Conservation (phyloP, 2,113 vertebrate genomes). For the Myxocyprinus asiaticus region DNA sequence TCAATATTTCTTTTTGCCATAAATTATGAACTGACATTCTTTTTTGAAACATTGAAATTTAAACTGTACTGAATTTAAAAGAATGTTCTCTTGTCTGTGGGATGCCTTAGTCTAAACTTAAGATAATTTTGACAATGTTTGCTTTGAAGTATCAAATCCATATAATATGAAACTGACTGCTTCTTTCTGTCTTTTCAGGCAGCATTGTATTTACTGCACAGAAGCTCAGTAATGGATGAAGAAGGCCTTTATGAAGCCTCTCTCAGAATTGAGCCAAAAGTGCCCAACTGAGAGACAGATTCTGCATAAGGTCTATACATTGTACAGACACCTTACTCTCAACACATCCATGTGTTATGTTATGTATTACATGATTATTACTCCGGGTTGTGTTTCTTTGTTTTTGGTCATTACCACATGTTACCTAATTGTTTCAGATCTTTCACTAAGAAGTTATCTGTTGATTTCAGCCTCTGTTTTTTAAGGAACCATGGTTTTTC, state of each 20-base stretch:
- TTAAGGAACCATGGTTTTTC: constrained; percentile 22
- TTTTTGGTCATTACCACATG: constrained; percentile 57
- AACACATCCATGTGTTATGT: constrained; percentile 62
- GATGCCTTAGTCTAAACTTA: too few species aligned
- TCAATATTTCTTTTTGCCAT: too few species aligned
- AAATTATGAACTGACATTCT: too few species aligned
- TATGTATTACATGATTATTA: constrained; percentile 70
- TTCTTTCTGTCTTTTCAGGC: constrained; percentile 70
- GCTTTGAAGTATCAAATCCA: too few species aligned
- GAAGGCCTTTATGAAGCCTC: constrained; percentile 94
- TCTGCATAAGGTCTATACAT: constrained; percentile 55
- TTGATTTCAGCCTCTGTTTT: neutral
- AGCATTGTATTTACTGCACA: constrained; percentile 89
- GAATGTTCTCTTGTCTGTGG: too few species aligned
- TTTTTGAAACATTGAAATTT: too few species aligned
- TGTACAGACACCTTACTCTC: constrained; percentile 73
- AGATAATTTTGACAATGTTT: too few species aligned
- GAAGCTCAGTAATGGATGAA: constrained; percentile 88
- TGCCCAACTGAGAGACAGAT: constrained; percentile 82
- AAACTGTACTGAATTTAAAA: too few species aligned
- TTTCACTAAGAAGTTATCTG: too few species aligned
- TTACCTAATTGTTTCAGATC: constrained; percentile 26
- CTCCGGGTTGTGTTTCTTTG: constrained; percentile 69
- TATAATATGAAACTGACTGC: too few species aligned
- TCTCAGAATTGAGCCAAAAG: constrained; percentile 93